Percentiles rank a stretch among this genome's conserved stretches.
Conservation (phyloP, 1,140 invertebrate species). For the Akabosia matsudoensis region DNA sequence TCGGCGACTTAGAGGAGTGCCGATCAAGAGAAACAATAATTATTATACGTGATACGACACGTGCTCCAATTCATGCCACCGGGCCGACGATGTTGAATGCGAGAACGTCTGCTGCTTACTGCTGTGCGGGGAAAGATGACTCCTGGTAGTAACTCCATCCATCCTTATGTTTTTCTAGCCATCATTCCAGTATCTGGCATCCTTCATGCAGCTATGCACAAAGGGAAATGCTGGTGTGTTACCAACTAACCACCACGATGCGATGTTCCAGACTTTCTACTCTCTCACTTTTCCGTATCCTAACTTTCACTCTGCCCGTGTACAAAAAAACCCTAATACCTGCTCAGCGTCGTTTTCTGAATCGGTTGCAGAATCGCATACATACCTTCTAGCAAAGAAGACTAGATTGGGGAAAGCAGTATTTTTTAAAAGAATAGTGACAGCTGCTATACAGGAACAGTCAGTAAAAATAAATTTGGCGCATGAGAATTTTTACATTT, state of each 20-base stretch:
- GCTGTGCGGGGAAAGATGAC: background rate
- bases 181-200: background rate
- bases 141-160: slow-evolving; percentile 10
- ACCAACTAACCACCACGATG: background rate
- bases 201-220: background rate
- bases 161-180: background rate
- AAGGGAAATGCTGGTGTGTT: background rate
- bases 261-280: background rate
- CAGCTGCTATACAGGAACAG: background rate
- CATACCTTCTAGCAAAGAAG: background rate
- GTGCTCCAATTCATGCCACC: background rate
- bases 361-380: background rate
- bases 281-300: too few relatives aligned
- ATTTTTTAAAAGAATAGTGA: background rate
- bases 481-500: background rate
- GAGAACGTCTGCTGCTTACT: slow-evolving; percentile 1
- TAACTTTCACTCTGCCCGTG: too few relatives aligned
- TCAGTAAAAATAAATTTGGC: background rate
- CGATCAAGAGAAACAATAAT: background rate
- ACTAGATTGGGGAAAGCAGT: background rate
- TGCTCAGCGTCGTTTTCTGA: too few relatives aligned
- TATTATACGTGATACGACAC: background rate
- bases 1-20: background rate
- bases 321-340: too few relatives aligned
- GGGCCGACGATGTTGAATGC: background rate